Conservation (phyloP, 2,113 vertebrate species). For the Semicossyphus pulcher region DNA sequence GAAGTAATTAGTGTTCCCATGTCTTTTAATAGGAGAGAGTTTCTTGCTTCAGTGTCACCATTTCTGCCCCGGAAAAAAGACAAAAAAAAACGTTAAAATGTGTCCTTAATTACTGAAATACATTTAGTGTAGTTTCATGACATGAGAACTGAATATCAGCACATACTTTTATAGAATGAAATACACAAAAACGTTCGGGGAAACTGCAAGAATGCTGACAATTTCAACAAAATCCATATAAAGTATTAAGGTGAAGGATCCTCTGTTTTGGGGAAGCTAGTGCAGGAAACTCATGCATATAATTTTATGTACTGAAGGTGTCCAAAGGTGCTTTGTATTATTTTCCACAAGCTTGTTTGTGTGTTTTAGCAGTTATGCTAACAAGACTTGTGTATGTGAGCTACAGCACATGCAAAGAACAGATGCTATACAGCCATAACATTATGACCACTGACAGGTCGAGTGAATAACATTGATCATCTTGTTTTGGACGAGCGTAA, state of each 20-base stretch:
- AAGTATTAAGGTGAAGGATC: background rate
- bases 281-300: too few species aligned
- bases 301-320: background rate
- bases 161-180: too few species aligned
- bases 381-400: too few species aligned
- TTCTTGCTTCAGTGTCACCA: conserved; percentile 83
- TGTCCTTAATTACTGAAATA: background rate
- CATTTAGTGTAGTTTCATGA: too few species aligned
- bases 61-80: conserved; percentile 72
- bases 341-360: background rate
- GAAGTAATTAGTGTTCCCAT: conserved; percentile 64
- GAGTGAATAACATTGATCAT: too few species aligned
- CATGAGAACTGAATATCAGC: too few species aligned
- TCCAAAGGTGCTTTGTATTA: background rate
- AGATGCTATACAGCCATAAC: too few species aligned
- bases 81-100: conserved; percentile 2
- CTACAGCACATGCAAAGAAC: background rate
- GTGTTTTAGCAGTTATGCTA: background rate
- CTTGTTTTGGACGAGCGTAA: too few species aligned
- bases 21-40: conserved; percentile 79
- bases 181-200: too few species aligned
- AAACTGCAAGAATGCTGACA: too few species aligned
- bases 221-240: background rate
- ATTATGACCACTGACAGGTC: too few species aligned
- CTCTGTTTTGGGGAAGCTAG: background rate